phyloP scores from a whole-genome alignment of 2,113 vertebrate genomes.

The Nothoprocta pentlandii region DNA sequence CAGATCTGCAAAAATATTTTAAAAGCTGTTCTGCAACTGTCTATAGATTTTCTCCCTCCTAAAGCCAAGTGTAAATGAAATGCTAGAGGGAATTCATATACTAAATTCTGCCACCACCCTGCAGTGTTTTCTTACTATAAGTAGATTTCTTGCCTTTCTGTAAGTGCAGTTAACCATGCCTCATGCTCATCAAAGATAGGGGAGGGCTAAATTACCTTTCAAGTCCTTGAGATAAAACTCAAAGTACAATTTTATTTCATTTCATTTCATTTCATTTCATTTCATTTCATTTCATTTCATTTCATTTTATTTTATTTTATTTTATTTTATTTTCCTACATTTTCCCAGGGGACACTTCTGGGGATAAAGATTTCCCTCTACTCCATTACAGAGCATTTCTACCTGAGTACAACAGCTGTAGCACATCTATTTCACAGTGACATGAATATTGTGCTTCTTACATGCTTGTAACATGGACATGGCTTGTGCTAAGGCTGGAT shows the following conservation, averaged over 20 bases:
- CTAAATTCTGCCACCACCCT: neutral
- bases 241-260: neutral
- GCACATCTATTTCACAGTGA: neutral
- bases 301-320: neutral
- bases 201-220: neutral
- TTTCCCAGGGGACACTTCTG: neutral
- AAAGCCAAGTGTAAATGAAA: neutral
- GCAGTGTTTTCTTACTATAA: neutral
- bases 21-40: neutral
- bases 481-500: no score
- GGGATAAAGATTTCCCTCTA: neutral
- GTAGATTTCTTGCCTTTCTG: neutral
- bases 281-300: neutral
- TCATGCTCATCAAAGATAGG: neutral
- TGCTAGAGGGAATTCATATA: neutral
- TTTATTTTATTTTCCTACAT: neutral
- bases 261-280: neutral
- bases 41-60: neutral
- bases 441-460: neutral
- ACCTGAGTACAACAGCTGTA: accelerated
- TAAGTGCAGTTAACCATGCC: neutral
- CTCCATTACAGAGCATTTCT: neutral
- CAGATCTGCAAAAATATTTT: neutral
- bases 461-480: no score
- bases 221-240: neutral